phyloP scores from a whole-genome alignment of 2,888 invertebrate species.

The Eledone cirrhosa region DNA sequence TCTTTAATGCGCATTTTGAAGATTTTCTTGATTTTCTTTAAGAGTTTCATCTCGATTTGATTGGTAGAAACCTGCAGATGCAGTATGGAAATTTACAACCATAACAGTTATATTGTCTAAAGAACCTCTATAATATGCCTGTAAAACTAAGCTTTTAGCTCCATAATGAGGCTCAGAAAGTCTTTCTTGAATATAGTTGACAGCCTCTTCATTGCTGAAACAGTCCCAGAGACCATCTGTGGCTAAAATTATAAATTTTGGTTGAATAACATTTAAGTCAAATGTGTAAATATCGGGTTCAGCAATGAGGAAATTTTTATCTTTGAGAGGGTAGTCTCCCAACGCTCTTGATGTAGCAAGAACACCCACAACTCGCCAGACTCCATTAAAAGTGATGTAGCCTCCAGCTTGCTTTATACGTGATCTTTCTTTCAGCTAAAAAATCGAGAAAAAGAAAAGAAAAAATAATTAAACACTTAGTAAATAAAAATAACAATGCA shows the following conservation, averaged over 20 bases:
- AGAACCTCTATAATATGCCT: slow-evolving; percentile 91
- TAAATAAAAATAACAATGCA: too few relatives aligned
- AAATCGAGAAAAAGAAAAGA: slow-evolving; percentile 25
- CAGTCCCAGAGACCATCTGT: slow-evolving; percentile 98
- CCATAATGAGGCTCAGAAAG: slow-evolving; percentile 87
- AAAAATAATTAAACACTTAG: background rate
- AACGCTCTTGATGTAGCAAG: slow-evolving; percentile 92
- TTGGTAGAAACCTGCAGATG: slow-evolving; percentile 6
- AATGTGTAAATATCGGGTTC: slow-evolving; percentile 95
- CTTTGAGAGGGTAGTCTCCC: slow-evolving; percentile 92
- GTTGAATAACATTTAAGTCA: slow-evolving; percentile 83
- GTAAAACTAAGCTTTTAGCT: slow-evolving; percentile 88
- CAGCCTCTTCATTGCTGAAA: slow-evolving; percentile 92
- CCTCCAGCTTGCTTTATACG: slow-evolving; percentile 95
- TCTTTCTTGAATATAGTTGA: slow-evolving; percentile 85
- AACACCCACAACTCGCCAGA: slow-evolving; percentile 95
- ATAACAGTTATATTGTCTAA: slow-evolving; percentile 95
- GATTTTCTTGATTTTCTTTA: slow-evolving; percentile 3
- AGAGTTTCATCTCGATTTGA: slow-evolving; percentile 17
- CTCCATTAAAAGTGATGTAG: slow-evolving; percentile 92
- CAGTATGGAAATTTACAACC: slow-evolving; percentile 78
- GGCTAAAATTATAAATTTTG: slow-evolving; percentile 89
- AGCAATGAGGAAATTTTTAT: slow-evolving; percentile 90
- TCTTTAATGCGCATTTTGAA: too few relatives aligned
- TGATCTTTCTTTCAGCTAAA: slow-evolving; percentile 84